These are phyloP conservation scores for Temnothorax curvispinosus DNA, from an alignment of 1,140 invertebrate species.

Conservation along the genomic window DNA sequence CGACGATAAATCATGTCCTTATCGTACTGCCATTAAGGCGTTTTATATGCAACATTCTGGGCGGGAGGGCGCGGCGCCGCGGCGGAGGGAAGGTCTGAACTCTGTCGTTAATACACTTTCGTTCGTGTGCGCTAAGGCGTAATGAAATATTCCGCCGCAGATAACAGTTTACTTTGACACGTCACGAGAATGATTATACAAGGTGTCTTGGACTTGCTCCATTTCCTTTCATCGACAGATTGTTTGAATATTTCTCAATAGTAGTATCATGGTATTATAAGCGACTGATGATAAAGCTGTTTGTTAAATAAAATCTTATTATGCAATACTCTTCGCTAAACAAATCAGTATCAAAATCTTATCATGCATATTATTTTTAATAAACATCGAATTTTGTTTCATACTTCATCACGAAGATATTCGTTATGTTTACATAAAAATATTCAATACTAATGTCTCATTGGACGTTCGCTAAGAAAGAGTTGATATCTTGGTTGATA, in stretches of 20 bases:
- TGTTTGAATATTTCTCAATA: background rate
- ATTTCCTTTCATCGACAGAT: constrained; percentile 14
- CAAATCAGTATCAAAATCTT: background rate
- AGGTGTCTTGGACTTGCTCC: constrained; percentile 12
- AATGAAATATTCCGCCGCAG: constrained; percentile 52
- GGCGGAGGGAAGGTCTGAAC: constrained; percentile 22
- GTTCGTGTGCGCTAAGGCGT: constrained; percentile 41
- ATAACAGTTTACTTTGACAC: constrained; percentile 49
- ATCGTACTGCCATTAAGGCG: constrained; percentile 63
- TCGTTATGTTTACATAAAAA: background rate
- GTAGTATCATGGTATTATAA: background rate
- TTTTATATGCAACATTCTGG: constrained; percentile 57
- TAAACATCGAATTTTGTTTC: background rate
- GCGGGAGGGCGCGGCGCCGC: constrained; percentile 10
- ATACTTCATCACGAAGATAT: background rate
- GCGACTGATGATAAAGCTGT: background rate
- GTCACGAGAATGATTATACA: constrained; percentile 32
- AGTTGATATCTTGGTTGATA: background rate
- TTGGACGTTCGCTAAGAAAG: background rate
- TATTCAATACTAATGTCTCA: background rate
- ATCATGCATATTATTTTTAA: background rate
- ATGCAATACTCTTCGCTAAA: background rate
- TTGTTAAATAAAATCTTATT: background rate
- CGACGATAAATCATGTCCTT: constrained; percentile 63
- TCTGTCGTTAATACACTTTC: constrained; percentile 58